These are phyloP conservation scores for Palythoa caribaeorum DNA, from an alignment of 92 coral and sea anemone species.

Conservation along the genomic window DNA sequence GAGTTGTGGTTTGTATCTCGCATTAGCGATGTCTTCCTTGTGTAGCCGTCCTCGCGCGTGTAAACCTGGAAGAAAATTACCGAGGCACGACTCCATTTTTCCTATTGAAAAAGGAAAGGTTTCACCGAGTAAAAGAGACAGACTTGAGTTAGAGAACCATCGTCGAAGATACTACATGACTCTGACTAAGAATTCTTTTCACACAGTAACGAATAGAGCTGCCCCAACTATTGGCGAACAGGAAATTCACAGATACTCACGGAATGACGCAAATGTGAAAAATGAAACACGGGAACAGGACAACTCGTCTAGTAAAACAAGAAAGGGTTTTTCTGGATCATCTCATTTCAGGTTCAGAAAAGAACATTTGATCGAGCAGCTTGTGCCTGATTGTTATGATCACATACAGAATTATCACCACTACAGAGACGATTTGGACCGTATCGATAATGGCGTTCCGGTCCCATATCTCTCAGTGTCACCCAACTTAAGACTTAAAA, in stretches of 20 bases:
- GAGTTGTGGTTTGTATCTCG: not conserved
- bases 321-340: slow-evolving; percentile 19
- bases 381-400: slow-evolving; percentile 73
- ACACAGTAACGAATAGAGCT: slow-evolving; percentile 64
- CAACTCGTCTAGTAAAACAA: not conserved
- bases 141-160: slow-evolving; percentile 63
- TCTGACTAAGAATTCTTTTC: slow-evolving; percentile 64
- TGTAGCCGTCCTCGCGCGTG: slow-evolving; percentile 11
- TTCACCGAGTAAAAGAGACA: slow-evolving; percentile 71
- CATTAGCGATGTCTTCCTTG: slow-evolving; percentile 51
- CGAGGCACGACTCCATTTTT: slow-evolving; percentile 39
- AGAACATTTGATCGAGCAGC: slow-evolving; percentile 45
- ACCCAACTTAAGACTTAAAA: not conserved
- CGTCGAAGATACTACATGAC: slow-evolving; percentile 64
- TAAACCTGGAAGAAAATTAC: not conserved
- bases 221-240: slow-evolving; percentile 81
- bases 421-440: slow-evolving; percentile 72
- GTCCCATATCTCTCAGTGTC: slow-evolving; percentile 68
- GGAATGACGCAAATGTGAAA: not conserved
- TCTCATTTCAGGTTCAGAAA: slow-evolving; percentile 27
- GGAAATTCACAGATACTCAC: slow-evolving; percentile 45
- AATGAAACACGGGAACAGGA: not conserved
- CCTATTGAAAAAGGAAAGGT: slow-evolving; percentile 68
- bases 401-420: slow-evolving; percentile 84
- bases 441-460: slow-evolving; percentile 58